These are phyloP conservation scores for Ostrea edulis DNA, from an alignment of 1,140 invertebrate genomes.

Conservation along the genomic window DNA sequence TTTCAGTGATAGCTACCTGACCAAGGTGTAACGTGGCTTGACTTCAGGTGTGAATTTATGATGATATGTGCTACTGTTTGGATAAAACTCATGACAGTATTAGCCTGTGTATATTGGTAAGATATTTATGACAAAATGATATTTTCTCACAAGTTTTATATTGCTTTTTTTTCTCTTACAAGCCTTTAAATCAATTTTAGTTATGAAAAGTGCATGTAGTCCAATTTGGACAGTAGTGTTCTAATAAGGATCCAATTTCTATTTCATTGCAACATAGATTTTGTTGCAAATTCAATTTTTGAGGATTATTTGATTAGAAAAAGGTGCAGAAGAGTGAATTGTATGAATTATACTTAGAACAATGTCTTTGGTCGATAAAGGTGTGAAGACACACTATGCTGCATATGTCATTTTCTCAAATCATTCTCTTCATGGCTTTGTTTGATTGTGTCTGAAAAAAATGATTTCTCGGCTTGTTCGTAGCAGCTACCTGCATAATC, in stretches of 20 bases:
- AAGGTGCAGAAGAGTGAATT: not conserved
- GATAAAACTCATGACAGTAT: not conserved
- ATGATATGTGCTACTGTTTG: not conserved
- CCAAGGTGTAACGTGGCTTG: constrained; percentile 35
- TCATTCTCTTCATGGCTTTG: not conserved
- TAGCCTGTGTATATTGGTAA: not conserved
- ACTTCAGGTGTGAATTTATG: constrained; percentile 18
- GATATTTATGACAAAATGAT: not conserved
- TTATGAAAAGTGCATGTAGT: not conserved
- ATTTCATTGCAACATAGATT: not conserved
- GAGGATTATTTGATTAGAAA: not conserved
- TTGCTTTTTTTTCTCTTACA: not conserved
- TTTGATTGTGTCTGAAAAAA: not conserved
- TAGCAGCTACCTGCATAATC: constrained; percentile 4
- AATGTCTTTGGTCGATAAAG: not conserved
- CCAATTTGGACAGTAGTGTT: no score
- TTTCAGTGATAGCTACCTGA: constrained; percentile 22
- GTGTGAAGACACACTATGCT: not conserved
- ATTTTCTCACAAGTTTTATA: not conserved
- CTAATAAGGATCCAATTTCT: no score
- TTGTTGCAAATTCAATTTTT: not conserved
- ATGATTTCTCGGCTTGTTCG: not conserved
- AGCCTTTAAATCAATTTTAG: not conserved
- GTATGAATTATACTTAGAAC: not conserved
- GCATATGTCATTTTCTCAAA: constrained; percentile 33